phyloP scores from a whole-genome alignment of 2,797 vertebrate genomes.

The Pantherophis alleghaniensis region DNA sequence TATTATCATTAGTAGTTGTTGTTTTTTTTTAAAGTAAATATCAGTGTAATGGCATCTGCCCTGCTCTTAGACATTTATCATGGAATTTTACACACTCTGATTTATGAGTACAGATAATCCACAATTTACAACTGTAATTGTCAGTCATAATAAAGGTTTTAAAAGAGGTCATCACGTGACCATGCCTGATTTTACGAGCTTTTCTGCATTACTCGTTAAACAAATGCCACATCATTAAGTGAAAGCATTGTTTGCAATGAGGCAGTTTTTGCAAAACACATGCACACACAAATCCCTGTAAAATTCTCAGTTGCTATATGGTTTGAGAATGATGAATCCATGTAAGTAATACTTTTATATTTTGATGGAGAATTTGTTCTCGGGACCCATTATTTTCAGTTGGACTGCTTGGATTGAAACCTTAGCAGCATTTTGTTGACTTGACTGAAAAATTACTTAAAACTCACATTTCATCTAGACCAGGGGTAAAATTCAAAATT shows the following conservation, averaged over 20 bases:
- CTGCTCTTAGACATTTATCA: background rate
- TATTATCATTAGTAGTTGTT: background rate
- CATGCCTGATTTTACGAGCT: conserved; percentile 22
- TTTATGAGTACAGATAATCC: background rate
- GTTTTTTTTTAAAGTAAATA: background rate
- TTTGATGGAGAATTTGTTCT: background rate
- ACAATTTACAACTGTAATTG: background rate
- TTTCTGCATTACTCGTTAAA: background rate
- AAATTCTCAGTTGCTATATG: background rate
- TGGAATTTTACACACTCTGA: background rate
- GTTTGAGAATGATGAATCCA: background rate
- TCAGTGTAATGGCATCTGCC: background rate
- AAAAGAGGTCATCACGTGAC: background rate
- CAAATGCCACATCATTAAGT: background rate
- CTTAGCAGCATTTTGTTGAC: background rate
- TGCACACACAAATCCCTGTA: background rate
- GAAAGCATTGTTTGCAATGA: background rate
- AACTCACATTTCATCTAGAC: background rate
- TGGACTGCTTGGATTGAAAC: background rate
- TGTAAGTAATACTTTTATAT: background rate
- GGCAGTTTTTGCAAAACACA: background rate
- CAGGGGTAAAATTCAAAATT: too few species aligned
- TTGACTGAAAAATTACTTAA: background rate
- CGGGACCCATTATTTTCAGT: background rate
- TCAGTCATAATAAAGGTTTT: background rate